A percentile compares a stretch with the other conserved stretches of the same genome.
phyloP scores from a whole-genome alignment of 2,797 vertebrate species.

The Heliangelus exortis region DNA sequence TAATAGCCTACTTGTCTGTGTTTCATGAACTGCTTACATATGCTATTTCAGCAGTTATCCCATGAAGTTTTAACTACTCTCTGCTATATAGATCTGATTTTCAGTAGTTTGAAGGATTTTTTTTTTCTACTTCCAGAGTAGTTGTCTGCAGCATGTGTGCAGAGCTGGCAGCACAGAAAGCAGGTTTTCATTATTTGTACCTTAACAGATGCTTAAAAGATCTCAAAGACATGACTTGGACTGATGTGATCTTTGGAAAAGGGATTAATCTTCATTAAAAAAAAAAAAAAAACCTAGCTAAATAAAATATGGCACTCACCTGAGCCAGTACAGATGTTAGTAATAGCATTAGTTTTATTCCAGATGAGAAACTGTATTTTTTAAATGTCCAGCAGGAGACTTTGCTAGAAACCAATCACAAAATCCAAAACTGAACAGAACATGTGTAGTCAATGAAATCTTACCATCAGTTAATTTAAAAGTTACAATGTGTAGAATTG shows the following conservation, averaged over 20 bases:
- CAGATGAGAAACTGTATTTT: slow-evolving; percentile 33
- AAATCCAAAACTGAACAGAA: not conserved
- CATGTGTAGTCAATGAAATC: not conserved
- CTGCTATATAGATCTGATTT: not conserved
- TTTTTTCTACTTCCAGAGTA: not conserved
- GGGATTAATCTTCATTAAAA: not conserved
- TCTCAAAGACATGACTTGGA: not conserved
- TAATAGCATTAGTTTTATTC: slow-evolving; percentile 35
- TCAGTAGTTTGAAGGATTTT: not conserved
- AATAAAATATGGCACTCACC: slow-evolving; percentile 15
- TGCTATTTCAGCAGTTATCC: slow-evolving; percentile 1
- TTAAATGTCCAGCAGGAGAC: not conserved
- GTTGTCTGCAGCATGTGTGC: not conserved
- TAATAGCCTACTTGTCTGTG: not conserved
- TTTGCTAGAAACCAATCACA: not conserved
- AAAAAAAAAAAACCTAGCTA: not conserved
- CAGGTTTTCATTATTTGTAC: slow-evolving; percentile 19
- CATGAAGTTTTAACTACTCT: not conserved
- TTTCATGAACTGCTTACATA: not conserved
- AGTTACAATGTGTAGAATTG: slow-evolving; percentile 11
- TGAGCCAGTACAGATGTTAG: slow-evolving; percentile 49
- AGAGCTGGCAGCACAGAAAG: not conserved
- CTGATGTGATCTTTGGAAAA: slow-evolving; percentile 39
- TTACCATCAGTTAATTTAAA: slow-evolving; percentile 43
- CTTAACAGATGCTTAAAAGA: slow-evolving; percentile 42